phyloP scores from a whole-genome alignment of 2,888 invertebrate species.

The Copidosoma aretas region DNA sequence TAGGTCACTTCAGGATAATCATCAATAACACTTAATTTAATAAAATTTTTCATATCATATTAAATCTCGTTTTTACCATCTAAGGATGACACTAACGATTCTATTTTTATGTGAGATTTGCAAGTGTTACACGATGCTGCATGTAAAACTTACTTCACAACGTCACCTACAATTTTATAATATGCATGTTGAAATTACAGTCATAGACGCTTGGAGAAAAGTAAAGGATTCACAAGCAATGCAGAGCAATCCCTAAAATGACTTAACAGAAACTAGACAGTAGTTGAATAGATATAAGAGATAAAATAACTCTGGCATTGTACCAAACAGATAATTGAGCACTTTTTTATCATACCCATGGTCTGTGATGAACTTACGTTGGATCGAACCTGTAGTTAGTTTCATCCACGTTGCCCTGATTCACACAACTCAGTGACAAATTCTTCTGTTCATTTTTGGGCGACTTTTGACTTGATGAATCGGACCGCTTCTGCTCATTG shows the following conservation, averaged over 20 bases:
- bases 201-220: conserved; percentile 23
- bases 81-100: too few relatives aligned
- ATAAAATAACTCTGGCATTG: neutral
- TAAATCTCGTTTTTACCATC: neutral
- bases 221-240: conserved; percentile 23
- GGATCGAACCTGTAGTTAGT: conserved; percentile 57
- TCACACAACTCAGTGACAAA: conserved; percentile 57
- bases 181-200: conserved; percentile 24
- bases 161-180: too few relatives aligned
- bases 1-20: conserved; percentile 26
- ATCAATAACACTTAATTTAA: neutral
- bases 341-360: conserved; percentile 39
- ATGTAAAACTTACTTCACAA: too few relatives aligned
- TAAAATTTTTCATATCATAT: neutral
- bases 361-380: conserved; percentile 55
- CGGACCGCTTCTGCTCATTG: conserved; percentile 34
- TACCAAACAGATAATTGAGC: conserved; percentile 21
- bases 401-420: conserved; percentile 46
- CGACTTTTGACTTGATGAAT: neutral
- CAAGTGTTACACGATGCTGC: conserved; percentile 1
- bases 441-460: conserved; percentile 25
- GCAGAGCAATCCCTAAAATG: conserved; percentile 34
- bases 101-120: too few relatives aligned
- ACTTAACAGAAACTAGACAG: conserved; percentile 34
- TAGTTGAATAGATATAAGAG: conserved; percentile 9